Base-by-base conservation (phyloP, 2,888 invertebrate species). In the Melinopterus prodromus region DNA sequence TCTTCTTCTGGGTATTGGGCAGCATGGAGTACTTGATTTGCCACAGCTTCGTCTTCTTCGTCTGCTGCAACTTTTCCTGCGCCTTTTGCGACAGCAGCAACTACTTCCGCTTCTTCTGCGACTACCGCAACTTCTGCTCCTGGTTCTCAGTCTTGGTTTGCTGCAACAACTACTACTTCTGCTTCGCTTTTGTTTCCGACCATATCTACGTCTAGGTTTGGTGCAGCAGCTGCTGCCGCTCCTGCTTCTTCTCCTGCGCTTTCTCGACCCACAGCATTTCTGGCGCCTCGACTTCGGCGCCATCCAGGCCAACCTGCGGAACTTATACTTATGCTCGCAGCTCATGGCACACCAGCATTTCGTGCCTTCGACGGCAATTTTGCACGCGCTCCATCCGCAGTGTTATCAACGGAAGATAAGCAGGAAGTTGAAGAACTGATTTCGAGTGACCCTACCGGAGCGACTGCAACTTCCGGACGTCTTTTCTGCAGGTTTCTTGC, bases 221-320 rank as follows among this genome's bases (percentile, higher is more conserved):
- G 85, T 6, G 85, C 87, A n/a, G 83, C 85, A 1, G 82, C 84
- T 72, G 82, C 85, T 3, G 84, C 86, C 7, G 85, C 86, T 9
- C 84, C 85, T 5, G 83, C 86, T 16, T 83, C 84, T 38, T 84
- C 81, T 6, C 69, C 79, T n/a, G n/a, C n/a, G n/a, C n/a, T n/a
- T n/a, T n/a, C n/a, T n/a, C 38, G 38, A 38, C 38, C 38, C 38
- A 38, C 38, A 6, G 38, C 38, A 9, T n/a, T n/a, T n/a, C n/a
- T n/a, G n/a, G n/a, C n/a, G n/a, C n/a, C n/a, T n/a, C n/a, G n/a
- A n/a, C n/a, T n/a, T n/a, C n/a, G n/a, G n/a, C n/a, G n/a, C n/a
- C n/a, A n/a, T n/a, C n/a, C n/a, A n/a, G n/a, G n/a, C n/a, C n/a
- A n/a, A n/a, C n/a, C n/a, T n/a, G n/a, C n/a, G n/a, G n/a, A n/a